Base-by-base conservation (phyloP, 1,140 invertebrate genomes). In the Choristoneura fumiferana region DNA sequence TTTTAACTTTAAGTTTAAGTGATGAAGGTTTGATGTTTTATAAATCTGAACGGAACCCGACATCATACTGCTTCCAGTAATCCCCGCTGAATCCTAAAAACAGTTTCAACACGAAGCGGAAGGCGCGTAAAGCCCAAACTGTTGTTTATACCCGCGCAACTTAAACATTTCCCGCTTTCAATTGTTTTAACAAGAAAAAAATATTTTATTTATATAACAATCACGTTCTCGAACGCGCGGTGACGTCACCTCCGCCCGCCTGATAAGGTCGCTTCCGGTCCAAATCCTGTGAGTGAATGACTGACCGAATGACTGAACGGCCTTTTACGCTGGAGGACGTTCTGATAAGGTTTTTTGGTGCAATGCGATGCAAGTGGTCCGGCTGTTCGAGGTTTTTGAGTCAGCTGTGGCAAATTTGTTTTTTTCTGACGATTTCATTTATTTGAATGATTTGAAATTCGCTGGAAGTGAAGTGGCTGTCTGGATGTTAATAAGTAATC, bases 241-340 rank as follows among this genome's bases (percentile, higher is more conserved):
- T 84, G 81, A 84, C 81, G 84, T 87, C 84, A 85, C 63, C 70
- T 85, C 82, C 78, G 80, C 54, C 64, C 60, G 70, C 76, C 73
- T 81, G 81, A 84, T 84, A 87, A 84, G 84, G 76, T 59, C 59
- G 68, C 73, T 84, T 84, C 82, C 84, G 81, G 78, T 76, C 73
- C 63, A 81, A 81, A 84, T 82, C 81, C 81, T 67, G 66, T 60
- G 62, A 62, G 59, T 70, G 80, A 69, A 63, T 67, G 77, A 58
- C 59, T 63, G 67, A 71, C 63, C 61, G 78, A 77, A 70, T 71
- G 73, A 75, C 73, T 69, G 76, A 63, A 62, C 67, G 76, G 70
- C 73, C 76, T 73, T 69, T 71, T 65, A 60, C 53, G 58, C 29
- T 40, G 18, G 40, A 49, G 43, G 43, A 49, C 43, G 43, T 29